Evolutionary conservation across 2,888 invertebrate species (phyloP).

Genomic region (Ceraclea dissimilis): DNA sequence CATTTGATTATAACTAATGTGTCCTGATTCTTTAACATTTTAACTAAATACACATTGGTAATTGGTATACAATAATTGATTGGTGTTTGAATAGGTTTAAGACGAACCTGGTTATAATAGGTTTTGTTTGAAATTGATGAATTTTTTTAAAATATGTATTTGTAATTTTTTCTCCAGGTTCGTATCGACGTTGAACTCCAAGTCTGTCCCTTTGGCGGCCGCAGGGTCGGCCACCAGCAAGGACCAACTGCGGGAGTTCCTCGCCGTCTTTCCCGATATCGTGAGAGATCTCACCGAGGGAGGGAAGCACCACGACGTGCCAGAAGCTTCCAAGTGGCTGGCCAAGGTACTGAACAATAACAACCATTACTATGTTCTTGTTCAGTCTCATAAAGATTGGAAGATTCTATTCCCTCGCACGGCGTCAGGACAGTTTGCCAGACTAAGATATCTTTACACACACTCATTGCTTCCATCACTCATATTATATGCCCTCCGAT

Average conservation of each 20-base stretch:
- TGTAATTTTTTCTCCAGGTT: slow-evolving; percentile 33
- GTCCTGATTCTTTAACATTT: no score
- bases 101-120: no score
- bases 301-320: slow-evolving; percentile 66
- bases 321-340: slow-evolving; percentile 74
- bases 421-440: no score
- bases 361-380: background rate
- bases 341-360: slow-evolving; percentile 53
- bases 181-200: slow-evolving; percentile 55
- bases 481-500: no score
- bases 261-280: slow-evolving; percentile 82
- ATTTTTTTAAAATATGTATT: background rate
- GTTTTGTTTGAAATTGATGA: background rate
- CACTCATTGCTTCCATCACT: no score
- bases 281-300: slow-evolving; percentile 76
- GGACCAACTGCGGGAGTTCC: slow-evolving; percentile 80
- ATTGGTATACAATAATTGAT: no score
- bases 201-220: slow-evolving; percentile 53
- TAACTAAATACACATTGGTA: no score
- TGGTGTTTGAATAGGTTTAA: no score
- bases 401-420: background rate
- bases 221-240: slow-evolving; percentile 60
- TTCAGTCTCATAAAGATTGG: background rate
- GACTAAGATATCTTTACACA: no score
- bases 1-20: no score